A percentile compares a stretch with the other conserved stretches of the same genome.
These are phyloP conservation scores for Tachina grossa DNA, from an alignment of 2,888 invertebrate species.

Conservation along the genomic window DNA sequence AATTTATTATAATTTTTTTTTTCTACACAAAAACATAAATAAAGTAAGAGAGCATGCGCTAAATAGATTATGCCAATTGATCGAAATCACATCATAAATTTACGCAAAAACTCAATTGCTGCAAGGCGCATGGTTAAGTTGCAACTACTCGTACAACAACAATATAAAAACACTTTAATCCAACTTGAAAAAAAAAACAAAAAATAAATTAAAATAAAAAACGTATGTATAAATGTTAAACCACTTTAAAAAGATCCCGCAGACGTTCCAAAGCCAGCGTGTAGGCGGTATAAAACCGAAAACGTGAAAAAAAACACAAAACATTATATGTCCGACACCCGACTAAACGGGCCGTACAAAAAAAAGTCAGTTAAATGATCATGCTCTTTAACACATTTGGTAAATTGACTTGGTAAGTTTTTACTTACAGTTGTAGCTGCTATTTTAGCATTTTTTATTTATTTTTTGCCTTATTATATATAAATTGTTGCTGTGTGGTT, in stretches of 20 bases:
- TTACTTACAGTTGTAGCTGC: conserved; percentile 6
- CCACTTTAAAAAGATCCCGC: conserved; percentile 64
- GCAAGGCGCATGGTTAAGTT: conserved; percentile 68
- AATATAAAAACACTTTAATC: conserved; percentile 48
- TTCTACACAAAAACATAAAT: conserved; percentile 48
- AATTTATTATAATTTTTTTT: conserved; percentile 33
- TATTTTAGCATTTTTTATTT: not conserved
- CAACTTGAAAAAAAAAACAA: conserved; percentile 37
- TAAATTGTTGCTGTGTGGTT: conserved; percentile 57
- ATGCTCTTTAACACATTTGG: conserved; percentile 70
- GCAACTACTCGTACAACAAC: conserved; percentile 39
- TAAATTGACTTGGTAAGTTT: conserved; percentile 58
- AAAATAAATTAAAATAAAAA: conserved; percentile 16
- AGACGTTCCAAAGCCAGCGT: conserved; percentile 69
- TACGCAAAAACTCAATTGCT: conserved; percentile 74
- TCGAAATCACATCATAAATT: conserved; percentile 82
- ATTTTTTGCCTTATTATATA: conserved; percentile 13
- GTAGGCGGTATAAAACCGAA: conserved; percentile 73
- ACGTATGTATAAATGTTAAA: conserved; percentile 54
- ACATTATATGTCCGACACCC: conserved; percentile 27
- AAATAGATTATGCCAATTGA: conserved; percentile 82
- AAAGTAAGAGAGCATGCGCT: conserved; percentile 74
- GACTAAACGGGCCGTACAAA: conserved; percentile 40
- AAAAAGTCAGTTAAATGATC: conserved; percentile 69
- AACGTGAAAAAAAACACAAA: conserved; percentile 12